phyloP scores from a whole-genome alignment of 2,113 vertebrate genomes.

The Budorcas taxicolor region DNA sequence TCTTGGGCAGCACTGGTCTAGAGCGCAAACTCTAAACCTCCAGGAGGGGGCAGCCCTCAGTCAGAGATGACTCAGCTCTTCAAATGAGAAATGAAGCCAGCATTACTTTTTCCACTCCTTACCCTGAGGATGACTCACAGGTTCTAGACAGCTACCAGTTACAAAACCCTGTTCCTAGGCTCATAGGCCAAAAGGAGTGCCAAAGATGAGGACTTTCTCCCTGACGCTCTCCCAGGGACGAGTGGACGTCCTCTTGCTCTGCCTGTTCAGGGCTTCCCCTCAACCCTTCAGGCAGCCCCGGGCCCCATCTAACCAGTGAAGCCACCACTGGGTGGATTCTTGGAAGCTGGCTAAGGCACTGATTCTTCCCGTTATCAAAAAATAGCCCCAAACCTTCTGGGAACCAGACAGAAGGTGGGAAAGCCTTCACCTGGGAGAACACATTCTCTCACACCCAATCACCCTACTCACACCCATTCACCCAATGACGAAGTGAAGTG shows the following conservation, averaged over 20 bases:
- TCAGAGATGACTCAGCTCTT: neutral
- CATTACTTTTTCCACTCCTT: neutral
- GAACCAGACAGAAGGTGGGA: neutral
- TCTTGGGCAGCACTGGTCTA: no score
- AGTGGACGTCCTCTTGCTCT: fast-evolving
- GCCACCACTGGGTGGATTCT: neutral
- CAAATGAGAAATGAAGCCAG: neutral
- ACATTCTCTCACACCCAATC: neutral
- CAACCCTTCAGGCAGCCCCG: fast-evolving
- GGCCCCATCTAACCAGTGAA: neutral
- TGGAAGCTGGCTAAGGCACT: neutral
- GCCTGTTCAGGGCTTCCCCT: neutral
- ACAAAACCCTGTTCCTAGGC: neutral
- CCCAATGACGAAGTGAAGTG: neutral
- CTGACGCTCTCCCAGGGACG: no score
- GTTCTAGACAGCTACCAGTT: neutral
- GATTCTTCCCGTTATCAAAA: neutral
- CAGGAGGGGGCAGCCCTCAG: conserved; percentile 49
- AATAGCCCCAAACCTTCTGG: neutral
- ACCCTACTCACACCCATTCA: neutral
- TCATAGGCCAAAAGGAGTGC: neutral
- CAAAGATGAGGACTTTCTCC: neutral
- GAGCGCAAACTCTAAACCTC: neutral
- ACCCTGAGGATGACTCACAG: neutral
- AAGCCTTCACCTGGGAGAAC: neutral